phyloP scores from a whole-genome alignment of 2,888 invertebrate species.

The Ectropis crepuscularia region DNA sequence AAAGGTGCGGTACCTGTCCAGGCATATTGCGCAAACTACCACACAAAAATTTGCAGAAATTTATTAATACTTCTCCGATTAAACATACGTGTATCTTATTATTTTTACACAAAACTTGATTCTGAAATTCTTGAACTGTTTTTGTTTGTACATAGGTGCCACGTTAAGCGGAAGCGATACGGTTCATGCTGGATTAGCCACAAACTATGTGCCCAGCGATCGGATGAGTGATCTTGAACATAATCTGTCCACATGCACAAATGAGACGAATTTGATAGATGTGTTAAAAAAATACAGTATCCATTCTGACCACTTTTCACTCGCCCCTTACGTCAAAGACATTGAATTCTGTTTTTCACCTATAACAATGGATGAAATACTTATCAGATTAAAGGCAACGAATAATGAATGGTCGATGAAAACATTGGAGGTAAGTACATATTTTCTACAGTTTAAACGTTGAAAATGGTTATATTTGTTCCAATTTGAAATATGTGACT shows the following conservation, averaged over 20 bases:
- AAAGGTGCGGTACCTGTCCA: too few species aligned
- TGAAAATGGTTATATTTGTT: too few species aligned
- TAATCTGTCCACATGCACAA: background rate
- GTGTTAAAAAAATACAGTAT: background rate
- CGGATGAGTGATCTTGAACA: background rate
- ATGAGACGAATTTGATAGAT: background rate
- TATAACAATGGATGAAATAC: background rate
- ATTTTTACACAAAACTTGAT: too few species aligned
- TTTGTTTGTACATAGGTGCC: background rate
- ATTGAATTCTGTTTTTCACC: constrained; percentile 8
- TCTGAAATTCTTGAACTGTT: background rate
- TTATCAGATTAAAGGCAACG: background rate
- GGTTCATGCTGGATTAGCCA: background rate
- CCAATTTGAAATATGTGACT: too few species aligned
- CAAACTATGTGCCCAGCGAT: constrained; percentile 3
- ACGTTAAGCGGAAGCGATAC: background rate
- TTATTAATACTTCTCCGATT: too few species aligned
- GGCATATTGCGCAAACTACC: too few species aligned
- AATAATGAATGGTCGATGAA: constrained; percentile 4
- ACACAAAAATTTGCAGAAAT: too few species aligned
- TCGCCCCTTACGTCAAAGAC: background rate
- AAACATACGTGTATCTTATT: too few species aligned
- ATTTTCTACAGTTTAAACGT: too few species aligned
- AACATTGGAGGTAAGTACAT: constrained; percentile 1
- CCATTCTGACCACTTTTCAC: background rate